phyloP scores from a whole-genome alignment of 2,113 vertebrate species.

The Centropus bengalensis region DNA sequence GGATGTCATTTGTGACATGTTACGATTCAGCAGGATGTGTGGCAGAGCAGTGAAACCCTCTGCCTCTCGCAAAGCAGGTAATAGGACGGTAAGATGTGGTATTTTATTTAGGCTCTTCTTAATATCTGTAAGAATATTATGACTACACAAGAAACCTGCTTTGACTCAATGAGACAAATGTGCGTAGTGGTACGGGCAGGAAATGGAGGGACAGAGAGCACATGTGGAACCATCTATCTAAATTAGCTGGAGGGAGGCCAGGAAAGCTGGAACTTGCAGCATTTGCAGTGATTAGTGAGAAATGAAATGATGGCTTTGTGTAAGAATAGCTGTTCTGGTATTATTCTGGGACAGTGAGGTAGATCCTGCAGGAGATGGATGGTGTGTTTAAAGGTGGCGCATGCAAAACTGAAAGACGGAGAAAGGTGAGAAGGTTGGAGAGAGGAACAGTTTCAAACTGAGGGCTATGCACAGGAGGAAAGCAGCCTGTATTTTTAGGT shows the following conservation, averaged over 20 bases:
- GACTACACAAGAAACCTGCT: slow-evolving; percentile 6
- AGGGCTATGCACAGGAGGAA: background rate
- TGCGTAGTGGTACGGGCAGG: background rate
- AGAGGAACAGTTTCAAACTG: background rate
- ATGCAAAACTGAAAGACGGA: background rate
- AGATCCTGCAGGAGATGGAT: background rate
- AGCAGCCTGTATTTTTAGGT: slow-evolving; percentile 11
- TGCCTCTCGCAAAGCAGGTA: background rate
- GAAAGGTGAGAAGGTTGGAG: background rate
- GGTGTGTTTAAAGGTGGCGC: background rate
- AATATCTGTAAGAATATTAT: background rate
- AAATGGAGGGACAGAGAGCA: slow-evolving; percentile 55
- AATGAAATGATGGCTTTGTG: slow-evolving; percentile 20
- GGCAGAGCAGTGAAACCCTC: background rate
- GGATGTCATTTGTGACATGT: background rate
- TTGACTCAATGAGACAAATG: slow-evolving; percentile 39
- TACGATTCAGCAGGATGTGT: background rate
- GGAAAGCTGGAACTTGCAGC: slow-evolving; percentile 22
- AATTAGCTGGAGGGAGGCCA: slow-evolving; percentile 53
- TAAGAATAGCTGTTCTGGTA: background rate
- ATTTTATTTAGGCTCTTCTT: background rate
- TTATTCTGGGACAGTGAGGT: background rate
- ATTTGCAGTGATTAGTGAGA: slow-evolving; percentile 14
- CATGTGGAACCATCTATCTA: slow-evolving; percentile 54
- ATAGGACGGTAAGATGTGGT: background rate